These are phyloP conservation scores for Epiblema foenella DNA, from an alignment of 2,888 invertebrate genomes.

Conservation along the genomic window DNA sequence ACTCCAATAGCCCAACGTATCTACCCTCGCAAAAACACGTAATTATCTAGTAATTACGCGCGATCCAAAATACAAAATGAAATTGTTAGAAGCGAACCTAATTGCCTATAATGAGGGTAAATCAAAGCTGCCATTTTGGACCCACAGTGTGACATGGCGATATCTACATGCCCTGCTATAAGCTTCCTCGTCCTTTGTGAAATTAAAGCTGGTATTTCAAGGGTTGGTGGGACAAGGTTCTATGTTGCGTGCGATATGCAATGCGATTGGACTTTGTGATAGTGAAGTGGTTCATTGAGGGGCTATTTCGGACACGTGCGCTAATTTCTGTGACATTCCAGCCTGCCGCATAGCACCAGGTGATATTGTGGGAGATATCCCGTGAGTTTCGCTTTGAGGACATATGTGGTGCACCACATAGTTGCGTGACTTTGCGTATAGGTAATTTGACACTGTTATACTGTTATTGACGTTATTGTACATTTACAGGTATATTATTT, in stretches of 20 bases:
- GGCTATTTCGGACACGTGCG: slow-evolving; percentile 55
- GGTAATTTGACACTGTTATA: neutral
- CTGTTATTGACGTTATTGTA: neutral
- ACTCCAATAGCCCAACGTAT: slow-evolving; percentile 29
- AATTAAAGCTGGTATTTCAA: slow-evolving; percentile 14
- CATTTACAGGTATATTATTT: neutral
- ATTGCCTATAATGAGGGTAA: slow-evolving; percentile 57
- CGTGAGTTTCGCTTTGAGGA: slow-evolving; percentile 26
- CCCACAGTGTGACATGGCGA: slow-evolving; percentile 48
- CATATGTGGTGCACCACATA: slow-evolving; percentile 14
- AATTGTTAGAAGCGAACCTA: slow-evolving; percentile 53
- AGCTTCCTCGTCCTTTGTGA: slow-evolving; percentile 13
- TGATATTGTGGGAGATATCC: slow-evolving; percentile 38
- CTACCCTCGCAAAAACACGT: slow-evolving; percentile 38
- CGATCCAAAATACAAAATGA: slow-evolving; percentile 44
- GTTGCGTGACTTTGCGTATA: too few species aligned
- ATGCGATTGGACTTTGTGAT: slow-evolving; percentile 7
- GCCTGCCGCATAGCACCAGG: slow-evolving; percentile 46
- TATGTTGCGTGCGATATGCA: neutral
- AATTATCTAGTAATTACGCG: slow-evolving; percentile 39
- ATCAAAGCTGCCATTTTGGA: slow-evolving; percentile 60
- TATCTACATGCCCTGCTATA: slow-evolving; percentile 15
- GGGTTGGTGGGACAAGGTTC: neutral
- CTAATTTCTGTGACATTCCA: slow-evolving; percentile 63
- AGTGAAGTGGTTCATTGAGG: slow-evolving; percentile 13